phyloP scores from a whole-genome alignment of 2,888 invertebrate species.

The Chirona hameri region DNA sequence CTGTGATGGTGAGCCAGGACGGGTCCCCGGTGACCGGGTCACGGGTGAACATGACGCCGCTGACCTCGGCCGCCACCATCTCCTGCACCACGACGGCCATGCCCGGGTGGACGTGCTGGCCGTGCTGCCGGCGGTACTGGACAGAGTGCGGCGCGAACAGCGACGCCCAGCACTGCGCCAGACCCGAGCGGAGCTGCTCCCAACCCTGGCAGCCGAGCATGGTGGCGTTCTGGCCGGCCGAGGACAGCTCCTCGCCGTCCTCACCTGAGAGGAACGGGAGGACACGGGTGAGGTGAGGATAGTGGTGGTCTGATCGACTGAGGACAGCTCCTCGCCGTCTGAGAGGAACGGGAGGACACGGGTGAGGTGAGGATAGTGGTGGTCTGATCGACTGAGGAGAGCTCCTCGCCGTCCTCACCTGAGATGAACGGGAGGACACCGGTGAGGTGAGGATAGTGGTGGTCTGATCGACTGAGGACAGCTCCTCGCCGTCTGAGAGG shows the following conservation, averaged over 20 bases:
- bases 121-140: conserved; percentile 73
- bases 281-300: background rate
- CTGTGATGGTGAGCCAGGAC: conserved; percentile 63
- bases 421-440: conserved; percentile 43
- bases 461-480: conserved; percentile 81
- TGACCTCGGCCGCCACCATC: conserved; percentile 64
- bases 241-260: conserved; percentile 72
- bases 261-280: conserved; percentile 56
- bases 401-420: conserved; percentile 73
- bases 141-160: conserved; percentile 71
- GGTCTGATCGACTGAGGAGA: conserved; percentile 81
- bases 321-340: background rate
- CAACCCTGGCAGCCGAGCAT: conserved; percentile 61
- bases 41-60: conserved; percentile 77
- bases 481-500: conserved; percentile 64
- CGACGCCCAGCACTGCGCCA: conserved; percentile 77
- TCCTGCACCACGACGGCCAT: conserved; percentile 79
- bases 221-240: conserved; percentile 80
- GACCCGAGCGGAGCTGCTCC: conserved; percentile 55
- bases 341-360: conserved; percentile 43
- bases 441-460: conserved; percentile 60
- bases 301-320: too few relatives aligned
- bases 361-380: conserved; percentile 60
- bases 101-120: conserved; percentile 61
- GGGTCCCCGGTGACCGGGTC: conserved; percentile 71